These are phyloP conservation scores for Telmatherina bonti DNA, from an alignment of 2,797 vertebrate species.

Conservation along the genomic window DNA sequence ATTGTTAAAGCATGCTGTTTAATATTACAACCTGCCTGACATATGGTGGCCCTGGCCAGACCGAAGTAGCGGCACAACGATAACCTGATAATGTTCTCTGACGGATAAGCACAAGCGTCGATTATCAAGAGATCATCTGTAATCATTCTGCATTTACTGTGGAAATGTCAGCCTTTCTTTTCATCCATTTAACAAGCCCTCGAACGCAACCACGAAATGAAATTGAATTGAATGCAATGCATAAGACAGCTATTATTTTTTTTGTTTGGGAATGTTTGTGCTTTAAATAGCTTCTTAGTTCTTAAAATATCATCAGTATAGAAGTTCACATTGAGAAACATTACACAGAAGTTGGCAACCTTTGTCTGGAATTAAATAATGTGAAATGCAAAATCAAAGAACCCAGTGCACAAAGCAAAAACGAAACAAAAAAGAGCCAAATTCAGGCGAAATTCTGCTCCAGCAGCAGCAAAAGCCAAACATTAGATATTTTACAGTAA, in stretches of 20 bases:
- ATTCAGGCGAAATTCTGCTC: neutral
- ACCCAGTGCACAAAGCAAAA: neutral
- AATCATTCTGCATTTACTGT: neutral
- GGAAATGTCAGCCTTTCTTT: neutral
- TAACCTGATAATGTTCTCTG: conserved; percentile 37
- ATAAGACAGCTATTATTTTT: no score
- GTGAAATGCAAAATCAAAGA: no score
- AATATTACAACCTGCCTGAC: conserved; percentile 81
- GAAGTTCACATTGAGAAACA: no score
- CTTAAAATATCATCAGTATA: no score
- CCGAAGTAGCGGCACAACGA: conserved; percentile 42
- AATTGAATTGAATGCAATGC: no score
- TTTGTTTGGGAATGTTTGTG: no score
- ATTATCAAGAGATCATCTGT: conserved; percentile 19
- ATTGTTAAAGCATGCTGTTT: conserved; percentile 82
- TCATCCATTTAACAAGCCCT: fast-evolving
- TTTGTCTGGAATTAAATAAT: no score
- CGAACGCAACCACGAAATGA: neutral
- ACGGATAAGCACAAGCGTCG: conserved; percentile 55
- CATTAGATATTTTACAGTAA: neutral
- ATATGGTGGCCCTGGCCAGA: conserved; percentile 78
- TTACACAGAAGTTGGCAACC: no score
- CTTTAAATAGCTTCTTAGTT: no score
- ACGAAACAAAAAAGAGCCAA: neutral
- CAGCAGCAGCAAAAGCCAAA: no score